A percentile compares a stretch with the other conserved stretches of the same genome.
phyloP scores from a whole-genome alignment of 2,888 invertebrate species.

The Pinctada fucata region DNA sequence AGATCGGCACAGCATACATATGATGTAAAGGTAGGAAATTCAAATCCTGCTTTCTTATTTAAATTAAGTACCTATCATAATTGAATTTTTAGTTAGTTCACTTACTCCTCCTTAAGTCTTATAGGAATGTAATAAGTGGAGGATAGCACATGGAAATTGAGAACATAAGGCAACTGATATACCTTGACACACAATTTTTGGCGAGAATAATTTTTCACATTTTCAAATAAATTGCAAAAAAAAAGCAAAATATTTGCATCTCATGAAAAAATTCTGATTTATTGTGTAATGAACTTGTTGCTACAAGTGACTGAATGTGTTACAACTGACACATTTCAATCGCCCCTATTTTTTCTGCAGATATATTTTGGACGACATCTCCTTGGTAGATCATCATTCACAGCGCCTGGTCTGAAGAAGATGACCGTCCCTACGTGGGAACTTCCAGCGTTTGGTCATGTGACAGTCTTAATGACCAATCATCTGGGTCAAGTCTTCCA shows the following conservation, averaged over 20 bases:
- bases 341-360: constrained; percentile 42
- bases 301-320: too few species aligned
- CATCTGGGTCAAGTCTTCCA: constrained; percentile 59
- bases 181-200: too few species aligned
- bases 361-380: constrained; percentile 63
- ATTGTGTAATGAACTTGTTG: too few species aligned
- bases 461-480: constrained; percentile 63
- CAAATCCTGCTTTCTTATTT: neutral
- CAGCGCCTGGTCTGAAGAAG: constrained; percentile 52
- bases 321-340: too few species aligned
- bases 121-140: too few species aligned
- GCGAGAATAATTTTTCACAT: too few species aligned
- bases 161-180: too few species aligned
- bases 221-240: too few species aligned
- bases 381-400: constrained; percentile 44
- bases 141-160: too few species aligned
- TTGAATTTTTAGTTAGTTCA: neutral
- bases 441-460: constrained; percentile 64
- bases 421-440: constrained; percentile 54
- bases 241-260: too few species aligned
- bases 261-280: too few species aligned
- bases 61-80: neutral
- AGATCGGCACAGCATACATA: neutral
- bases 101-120: too few species aligned
- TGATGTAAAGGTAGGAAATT: constrained; percentile 16